Evolutionary conservation across 2,797 vertebrate genomes (phyloP).

Genomic region (Lithobates sylvaticus): DNA sequence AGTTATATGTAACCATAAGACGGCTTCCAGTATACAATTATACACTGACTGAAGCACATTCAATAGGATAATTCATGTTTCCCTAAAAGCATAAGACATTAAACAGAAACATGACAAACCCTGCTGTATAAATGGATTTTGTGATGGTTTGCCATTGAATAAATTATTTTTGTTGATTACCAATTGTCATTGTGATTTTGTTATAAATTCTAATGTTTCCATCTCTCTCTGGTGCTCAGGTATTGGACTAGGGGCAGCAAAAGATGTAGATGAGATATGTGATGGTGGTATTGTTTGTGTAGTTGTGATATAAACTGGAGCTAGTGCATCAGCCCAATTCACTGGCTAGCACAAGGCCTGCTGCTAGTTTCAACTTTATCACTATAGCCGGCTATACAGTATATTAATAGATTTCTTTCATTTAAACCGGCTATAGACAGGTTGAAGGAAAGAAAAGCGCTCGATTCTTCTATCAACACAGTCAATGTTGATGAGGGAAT

Average conservation of each 20-base stretch:
- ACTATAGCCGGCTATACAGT: too few species aligned
- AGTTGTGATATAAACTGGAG: too few species aligned
- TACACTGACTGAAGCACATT: slow-evolving; percentile 47
- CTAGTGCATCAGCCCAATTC: too few species aligned
- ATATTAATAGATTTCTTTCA: too few species aligned
- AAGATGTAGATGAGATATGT: too few species aligned
- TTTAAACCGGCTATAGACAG: too few species aligned
- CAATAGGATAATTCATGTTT: slow-evolving; percentile 25
- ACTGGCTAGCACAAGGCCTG: too few species aligned
- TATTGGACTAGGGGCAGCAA: not conserved
- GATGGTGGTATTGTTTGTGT: too few species aligned
- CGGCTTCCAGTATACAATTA: slow-evolving; percentile 19
- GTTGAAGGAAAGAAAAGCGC: too few species aligned
- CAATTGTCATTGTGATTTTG: slow-evolving; percentile 30
- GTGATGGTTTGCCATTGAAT: slow-evolving; percentile 60
- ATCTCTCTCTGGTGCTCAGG: not conserved
- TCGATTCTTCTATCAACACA: too few species aligned
- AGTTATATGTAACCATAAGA: not conserved
- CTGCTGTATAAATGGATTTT: slow-evolving; percentile 59
- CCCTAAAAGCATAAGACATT: slow-evolving; percentile 17
- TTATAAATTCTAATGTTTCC: not conserved
- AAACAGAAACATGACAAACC: slow-evolving; percentile 36
- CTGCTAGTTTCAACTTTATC: too few species aligned
- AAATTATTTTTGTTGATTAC: slow-evolving; percentile 62
- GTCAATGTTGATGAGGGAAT: too few species aligned